A percentile compares a stretch with the other conserved stretches of the same genome.
phyloP scores from a whole-genome alignment of 1,140 invertebrate genomes.

The Sesamia nonagrioides region DNA sequence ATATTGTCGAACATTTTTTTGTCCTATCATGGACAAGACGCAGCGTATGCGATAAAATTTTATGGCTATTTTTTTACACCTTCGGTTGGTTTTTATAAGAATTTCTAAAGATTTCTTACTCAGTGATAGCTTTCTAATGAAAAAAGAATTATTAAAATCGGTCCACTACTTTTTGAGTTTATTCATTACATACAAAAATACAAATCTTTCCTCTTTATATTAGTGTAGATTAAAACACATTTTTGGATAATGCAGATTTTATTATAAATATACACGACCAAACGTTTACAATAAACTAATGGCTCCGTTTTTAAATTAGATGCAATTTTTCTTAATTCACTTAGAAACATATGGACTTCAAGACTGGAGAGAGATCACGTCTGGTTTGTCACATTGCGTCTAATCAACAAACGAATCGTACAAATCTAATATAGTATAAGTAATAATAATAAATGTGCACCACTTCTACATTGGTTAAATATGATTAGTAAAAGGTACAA shows the following conservation, averaged over 20 bases:
- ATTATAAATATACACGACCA: conserved; percentile 72
- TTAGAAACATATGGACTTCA: background rate
- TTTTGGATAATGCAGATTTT: conserved; percentile 61
- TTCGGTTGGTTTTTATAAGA: no score
- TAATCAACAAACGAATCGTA: conserved; percentile 47
- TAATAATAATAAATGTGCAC: conserved; percentile 51
- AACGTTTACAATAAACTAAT: conserved; percentile 36
- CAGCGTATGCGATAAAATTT: no score
- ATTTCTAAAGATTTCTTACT: no score
- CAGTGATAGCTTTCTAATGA: no score
- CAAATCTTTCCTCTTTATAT: no score
- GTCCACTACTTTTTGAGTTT: no score
- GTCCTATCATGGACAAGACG: no score
- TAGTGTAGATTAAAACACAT: conserved; percentile 51
- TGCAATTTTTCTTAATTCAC: conserved; percentile 25
- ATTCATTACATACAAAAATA: no score
- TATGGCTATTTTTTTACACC: no score
- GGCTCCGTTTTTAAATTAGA: conserved; percentile 41
- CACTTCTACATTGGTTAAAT: conserved; percentile 55
- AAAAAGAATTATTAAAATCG: no score
- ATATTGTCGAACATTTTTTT: no score
- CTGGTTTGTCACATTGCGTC: conserved; percentile 23
- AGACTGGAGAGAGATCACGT: conserved; percentile 10
- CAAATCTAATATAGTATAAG: conserved; percentile 39
- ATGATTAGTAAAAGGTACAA: conserved; percentile 55